Base-by-base conservation (phyloP, 2,113 vertebrate genomes). In the Halcyon malimbica region DNA sequence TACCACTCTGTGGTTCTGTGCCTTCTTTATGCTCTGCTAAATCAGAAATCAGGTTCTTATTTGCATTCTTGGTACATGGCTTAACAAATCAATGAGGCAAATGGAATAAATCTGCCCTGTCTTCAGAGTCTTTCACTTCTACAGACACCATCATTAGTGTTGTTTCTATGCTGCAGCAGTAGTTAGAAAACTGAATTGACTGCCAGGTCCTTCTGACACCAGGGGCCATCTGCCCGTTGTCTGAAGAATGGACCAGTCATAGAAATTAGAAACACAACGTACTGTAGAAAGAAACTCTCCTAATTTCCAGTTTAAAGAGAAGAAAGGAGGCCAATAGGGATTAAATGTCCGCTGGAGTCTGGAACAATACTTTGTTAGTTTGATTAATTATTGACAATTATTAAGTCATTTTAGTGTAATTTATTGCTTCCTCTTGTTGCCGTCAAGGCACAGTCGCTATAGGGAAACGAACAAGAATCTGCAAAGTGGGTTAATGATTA, bases 371-470 rank as follows among this genome's bases (percentile, higher is more conserved):
- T 13, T 87, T 88, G 28, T 33, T 88, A 44, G 13, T 88, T 93
- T 88, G 57, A 90, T 92, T 94, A 77, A 90, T 94, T 90, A 86
- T 87, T 88, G 90, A 83, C 50, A 88, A 76, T 75, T 82, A 93
- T 33, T 60, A 73, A 60, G 42, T 51, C 26, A 68, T 91, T 94
- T 75, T 39, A 75, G 8, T 50, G 13, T 10, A 39, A 89, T 65
- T 86, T 94, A 92, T 77, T 70, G 7, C 37, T 97, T 83, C 76
- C 67, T 83, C 29, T 4, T 12, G 2, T n/a, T 25, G 71, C 54
- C 69, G 54, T 83, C 76, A 75, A 93, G 41, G 28, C 41, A 78
- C 13, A 57, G 16, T 51, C 2, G 3, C 31, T 78, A 21, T 0
- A 67, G 71, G 19, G 31, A 86, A 83, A 5, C 16, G 62, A 37